phyloP scores from a whole-genome alignment of 2,797 vertebrate genomes.

The Gastrophryne carolinensis region DNA sequence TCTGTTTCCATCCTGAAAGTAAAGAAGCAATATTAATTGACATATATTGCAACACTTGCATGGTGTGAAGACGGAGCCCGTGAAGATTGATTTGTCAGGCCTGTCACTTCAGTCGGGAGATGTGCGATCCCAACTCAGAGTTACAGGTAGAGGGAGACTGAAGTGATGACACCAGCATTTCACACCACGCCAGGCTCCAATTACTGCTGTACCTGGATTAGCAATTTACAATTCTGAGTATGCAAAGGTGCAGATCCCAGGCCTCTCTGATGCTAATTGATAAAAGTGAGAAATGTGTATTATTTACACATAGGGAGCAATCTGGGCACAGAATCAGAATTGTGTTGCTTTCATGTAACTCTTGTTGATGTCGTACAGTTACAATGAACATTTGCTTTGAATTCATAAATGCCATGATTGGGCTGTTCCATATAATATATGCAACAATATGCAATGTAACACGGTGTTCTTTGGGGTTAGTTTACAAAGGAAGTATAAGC shows the following conservation, averaged over 20 bases:
- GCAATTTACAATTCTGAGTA: conserved; percentile 62
- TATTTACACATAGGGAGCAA: conserved; percentile 41
- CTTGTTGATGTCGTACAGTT: background rate
- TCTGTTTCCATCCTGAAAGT: conserved; percentile 66
- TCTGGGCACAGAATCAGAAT: conserved; percentile 21
- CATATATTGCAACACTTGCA: conserved; percentile 71
- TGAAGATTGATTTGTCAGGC: conserved; percentile 76
- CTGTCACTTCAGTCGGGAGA: conserved; percentile 75
- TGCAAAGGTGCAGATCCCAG: conserved; percentile 51
- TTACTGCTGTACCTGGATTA: conserved; percentile 67
- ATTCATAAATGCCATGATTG: background rate
- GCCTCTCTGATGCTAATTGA: conserved; percentile 59
- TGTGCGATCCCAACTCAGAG: conserved; percentile 70
- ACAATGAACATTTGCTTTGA: background rate
- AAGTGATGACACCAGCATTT: conserved; percentile 67
- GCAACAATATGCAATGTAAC: too few species aligned
- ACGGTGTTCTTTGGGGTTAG: too few species aligned
- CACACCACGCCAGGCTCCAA: conserved; percentile 64
- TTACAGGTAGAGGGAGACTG: conserved; percentile 69
- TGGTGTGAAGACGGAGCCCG: conserved; percentile 74
- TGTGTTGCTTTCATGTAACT: conserved; percentile 16
- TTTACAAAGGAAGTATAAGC: too few species aligned
- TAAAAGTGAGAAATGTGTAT: conserved; percentile 53
- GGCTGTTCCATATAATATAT: background rate
- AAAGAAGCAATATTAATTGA: conserved; percentile 77